phyloP scores from a whole-genome alignment of 2,888 invertebrate genomes.

The Ptilodon capucinus region DNA sequence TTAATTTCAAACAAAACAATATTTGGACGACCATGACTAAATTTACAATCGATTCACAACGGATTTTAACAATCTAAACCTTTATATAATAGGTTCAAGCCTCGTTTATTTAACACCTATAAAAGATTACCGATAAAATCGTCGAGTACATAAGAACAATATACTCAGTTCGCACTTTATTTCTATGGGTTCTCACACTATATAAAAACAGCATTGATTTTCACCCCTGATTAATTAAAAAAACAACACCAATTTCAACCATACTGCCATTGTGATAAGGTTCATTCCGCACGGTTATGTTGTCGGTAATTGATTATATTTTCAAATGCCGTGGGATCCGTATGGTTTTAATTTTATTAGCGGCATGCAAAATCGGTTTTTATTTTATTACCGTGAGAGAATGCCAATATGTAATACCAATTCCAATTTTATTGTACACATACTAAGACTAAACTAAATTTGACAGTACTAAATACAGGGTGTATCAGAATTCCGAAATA shows the following conservation, averaged over 20 bases:
- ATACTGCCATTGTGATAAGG: neutral
- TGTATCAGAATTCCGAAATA: no score
- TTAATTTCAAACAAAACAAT: no score
- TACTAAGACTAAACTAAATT: no score
- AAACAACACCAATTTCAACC: constrained; percentile 4
- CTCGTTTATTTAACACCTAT: constrained; percentile 22
- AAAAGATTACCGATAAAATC: constrained; percentile 18
- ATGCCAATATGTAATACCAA: no score
- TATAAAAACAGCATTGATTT: constrained; percentile 6
- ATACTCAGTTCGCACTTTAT: constrained; percentile 24
- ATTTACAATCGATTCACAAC: no score
- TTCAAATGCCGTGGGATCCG: constrained; percentile 20
- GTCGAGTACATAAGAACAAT: constrained; percentile 15
- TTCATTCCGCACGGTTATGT: neutral
- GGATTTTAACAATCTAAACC: neutral
- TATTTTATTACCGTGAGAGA: constrained; percentile 4
- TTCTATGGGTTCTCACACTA: constrained; percentile 26
- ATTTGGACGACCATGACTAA: no score
- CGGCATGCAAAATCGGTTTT: constrained; percentile 14
- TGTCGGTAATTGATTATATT: constrained; percentile 17
- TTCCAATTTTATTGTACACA: no score
- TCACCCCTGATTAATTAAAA: constrained; percentile 1
- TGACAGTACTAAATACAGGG: no score
- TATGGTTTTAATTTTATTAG: constrained; percentile 19
- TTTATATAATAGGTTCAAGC: neutral